These are phyloP conservation scores for Heliconius himera DNA, from an alignment of 1,140 invertebrate genomes.

Conservation along the genomic window DNA sequence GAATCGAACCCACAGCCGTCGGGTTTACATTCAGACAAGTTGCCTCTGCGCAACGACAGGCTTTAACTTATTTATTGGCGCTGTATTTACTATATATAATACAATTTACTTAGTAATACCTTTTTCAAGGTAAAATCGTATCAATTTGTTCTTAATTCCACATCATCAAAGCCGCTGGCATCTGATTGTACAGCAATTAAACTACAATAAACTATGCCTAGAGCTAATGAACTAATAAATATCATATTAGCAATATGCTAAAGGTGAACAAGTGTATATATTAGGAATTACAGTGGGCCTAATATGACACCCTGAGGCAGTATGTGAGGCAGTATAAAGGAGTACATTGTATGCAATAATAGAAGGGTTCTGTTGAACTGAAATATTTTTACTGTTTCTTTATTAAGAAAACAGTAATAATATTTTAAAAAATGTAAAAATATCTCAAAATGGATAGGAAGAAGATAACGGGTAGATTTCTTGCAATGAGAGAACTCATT, in stretches of 20 bases:
- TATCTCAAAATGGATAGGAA: too few relatives aligned
- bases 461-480: too few relatives aligned
- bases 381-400: too few relatives aligned
- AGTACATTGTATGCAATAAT: neutral
- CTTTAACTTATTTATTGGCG: neutral
- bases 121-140: neutral
- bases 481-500: too few relatives aligned
- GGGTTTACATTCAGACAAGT: too few relatives aligned
- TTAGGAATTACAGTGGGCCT: conserved; percentile 48
- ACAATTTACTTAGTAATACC: neutral
- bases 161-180: neutral
- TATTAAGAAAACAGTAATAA: too few relatives aligned
- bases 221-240: conserved; percentile 12
- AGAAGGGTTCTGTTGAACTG: neutral
- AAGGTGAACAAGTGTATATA: conserved; percentile 23
- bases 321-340: conserved; percentile 1
- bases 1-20: too few relatives aligned
- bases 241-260: conserved; percentile 16
- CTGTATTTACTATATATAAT: neutral
- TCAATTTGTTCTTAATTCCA: conserved; percentile 10
- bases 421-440: too few relatives aligned
- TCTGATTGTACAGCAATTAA: conserved; percentile 5
- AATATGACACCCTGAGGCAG: conserved; percentile 59
- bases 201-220: conserved; percentile 6
- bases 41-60: too few relatives aligned